phyloP scores from a whole-genome alignment of 2,888 invertebrate genomes.

The Heliconius erato region DNA sequence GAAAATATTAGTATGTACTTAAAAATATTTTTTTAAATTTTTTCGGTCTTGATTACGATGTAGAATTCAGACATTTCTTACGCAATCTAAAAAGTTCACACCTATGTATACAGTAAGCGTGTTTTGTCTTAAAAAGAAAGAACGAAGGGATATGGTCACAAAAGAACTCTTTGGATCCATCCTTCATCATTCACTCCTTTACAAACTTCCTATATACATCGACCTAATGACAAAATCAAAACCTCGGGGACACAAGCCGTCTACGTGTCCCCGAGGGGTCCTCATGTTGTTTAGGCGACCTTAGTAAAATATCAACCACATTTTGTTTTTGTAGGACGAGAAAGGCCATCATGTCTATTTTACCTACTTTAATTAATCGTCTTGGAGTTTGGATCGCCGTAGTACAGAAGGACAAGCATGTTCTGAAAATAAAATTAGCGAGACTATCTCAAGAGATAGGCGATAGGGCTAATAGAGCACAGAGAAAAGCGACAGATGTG shows the following conservation, averaged over 20 bases:
- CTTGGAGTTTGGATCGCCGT: neutral
- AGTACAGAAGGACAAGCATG: too few relatives aligned
- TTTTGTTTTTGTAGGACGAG: neutral
- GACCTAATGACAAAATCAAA: neutral
- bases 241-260: neutral
- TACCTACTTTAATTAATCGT: neutral
- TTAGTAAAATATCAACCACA: neutral
- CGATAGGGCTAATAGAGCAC: fast-evolving
- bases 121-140: neutral
- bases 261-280: neutral
- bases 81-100: neutral
- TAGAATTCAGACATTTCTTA: too few relatives aligned
- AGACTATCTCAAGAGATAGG: too few relatives aligned
- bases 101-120: neutral
- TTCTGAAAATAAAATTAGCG: neutral
- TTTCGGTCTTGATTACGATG: too few relatives aligned
- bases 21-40: too few relatives aligned
- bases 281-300: neutral
- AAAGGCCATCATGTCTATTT: neutral
- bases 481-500: neutral
- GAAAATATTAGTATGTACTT: too few relatives aligned
- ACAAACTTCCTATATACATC: neutral
- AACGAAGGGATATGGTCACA: neutral
- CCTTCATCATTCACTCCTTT: neutral
- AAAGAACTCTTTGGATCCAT: neutral